Evolutionary conservation across 1,140 invertebrate genomes (phyloP), one percentile per base, ranked within the genome.

Genomic region (Calephelis virginiensis): DNA sequence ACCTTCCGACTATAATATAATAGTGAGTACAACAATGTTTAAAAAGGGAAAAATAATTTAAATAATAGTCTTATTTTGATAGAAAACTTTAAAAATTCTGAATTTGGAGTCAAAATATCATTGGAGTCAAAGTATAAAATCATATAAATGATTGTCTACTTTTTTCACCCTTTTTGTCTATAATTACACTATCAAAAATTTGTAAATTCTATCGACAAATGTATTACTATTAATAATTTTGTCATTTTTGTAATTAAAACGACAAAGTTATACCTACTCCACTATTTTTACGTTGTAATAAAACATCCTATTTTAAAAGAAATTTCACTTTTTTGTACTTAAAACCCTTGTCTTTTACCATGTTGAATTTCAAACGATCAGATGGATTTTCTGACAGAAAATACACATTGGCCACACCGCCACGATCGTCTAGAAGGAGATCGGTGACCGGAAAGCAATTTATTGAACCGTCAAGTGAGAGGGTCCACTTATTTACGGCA

Each of bases 241-340:
- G 85, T 86, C 81, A 77, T 85, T 86, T 88, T 86, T 43, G 75
- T 82, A 66, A 64, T 70, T 80, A 83, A 88, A 86, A 86, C 76
- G 80, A 85, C 83, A 88, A 86, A 85, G 77, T 83, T 83, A 70
- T 81, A 66, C 73, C 67, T 66, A 72, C 14, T 74, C 49, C 70
- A 77, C 53, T 66, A 72, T 63, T 64, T 43, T 53, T 50, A 56
- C 53, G 17, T 56, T 56, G 53, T 56, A 56, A 56, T 56, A 56
- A 56, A 56, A 56, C 14, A 56, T 56, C 53, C 14, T 56, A 56
- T 56, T 56, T 17, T 56, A 56, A 56, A 56, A 53, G 17, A 9
- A 56, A 6, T 43, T 43, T 37, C 28, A 12, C 17, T 56, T 13
- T 53, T 53, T 13, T 10, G 11, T 13, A 17, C 17, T 53, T 53